Evolutionary conservation across 2,797 vertebrate genomes (phyloP), one percentile per base, ranked within the genome.

Genomic region (Enteromius anoplus): DNA sequence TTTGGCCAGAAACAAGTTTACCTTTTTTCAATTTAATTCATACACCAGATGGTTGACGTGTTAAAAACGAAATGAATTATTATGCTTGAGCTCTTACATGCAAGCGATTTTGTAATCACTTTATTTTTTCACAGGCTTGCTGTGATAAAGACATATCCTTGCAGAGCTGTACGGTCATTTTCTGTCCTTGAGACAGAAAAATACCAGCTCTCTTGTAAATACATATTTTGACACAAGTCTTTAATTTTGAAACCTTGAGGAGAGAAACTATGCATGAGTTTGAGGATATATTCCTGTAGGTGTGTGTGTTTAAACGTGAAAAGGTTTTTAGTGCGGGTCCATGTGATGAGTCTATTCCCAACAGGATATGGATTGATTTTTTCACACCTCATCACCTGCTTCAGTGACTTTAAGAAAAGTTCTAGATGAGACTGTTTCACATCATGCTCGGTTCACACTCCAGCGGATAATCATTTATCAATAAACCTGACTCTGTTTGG

Each of bases 401-500:
- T 78, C 62, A 81, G 15, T 73, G 77, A 62, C 71, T 66, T 68
- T 19, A 49, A 70, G 34, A 72, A 32, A 55, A 76, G 51, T 83
- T 75, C 53, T 14, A 75, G 23, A 86, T 53, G 37, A 69, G 77
- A 70, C 51, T 80, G 42, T 49, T 83, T 68, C 42, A 68, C 45
- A 68, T 37, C 10, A n/a, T 83, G 65, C 23, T 34, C 37, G 17
- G 51, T 79, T 77, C 45, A 85, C 78, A 80, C 72, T 79, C 51
- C 81, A 84, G 29, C 71, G 62, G 62, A 82, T 80, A 81, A 85
- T 72, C 37, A 37, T 55, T 81, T 65, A 86, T 86, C 69, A 47
- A 78, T 85, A 49, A 58, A 29, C 5, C 69, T 75, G 29, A 81
- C 66, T 82, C 29, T 12, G 42, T 49, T 62, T 64, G 60, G 47